phyloP scores from a whole-genome alignment of 1,140 invertebrate genomes.

The Neodiprion lecontei region DNA sequence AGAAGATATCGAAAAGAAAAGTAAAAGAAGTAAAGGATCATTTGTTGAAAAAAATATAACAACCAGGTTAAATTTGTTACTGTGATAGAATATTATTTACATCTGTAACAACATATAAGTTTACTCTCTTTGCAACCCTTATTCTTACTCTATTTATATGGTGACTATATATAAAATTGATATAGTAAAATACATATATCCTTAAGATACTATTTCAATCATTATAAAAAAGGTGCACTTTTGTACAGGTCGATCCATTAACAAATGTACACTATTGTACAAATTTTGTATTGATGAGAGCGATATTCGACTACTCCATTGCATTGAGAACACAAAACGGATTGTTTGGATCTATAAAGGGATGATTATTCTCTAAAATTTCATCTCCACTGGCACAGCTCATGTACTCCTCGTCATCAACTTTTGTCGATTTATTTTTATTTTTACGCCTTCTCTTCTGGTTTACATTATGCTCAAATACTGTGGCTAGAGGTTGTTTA shows the following conservation, averaged over 20 bases:
- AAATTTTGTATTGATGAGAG: not conserved
- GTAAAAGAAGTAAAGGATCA: too few species aligned
- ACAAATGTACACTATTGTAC: not conserved
- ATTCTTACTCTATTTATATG: too few species aligned
- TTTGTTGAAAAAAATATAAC: too few species aligned
- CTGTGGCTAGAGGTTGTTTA: slow-evolving; percentile 25
- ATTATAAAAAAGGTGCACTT: too few species aligned
- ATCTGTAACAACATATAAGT: too few species aligned
- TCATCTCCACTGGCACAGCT: slow-evolving; percentile 9
- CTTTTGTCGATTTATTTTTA: slow-evolving; percentile 19
- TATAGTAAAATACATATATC: too few species aligned
- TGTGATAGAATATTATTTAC: too few species aligned
- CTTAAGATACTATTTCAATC: too few species aligned
- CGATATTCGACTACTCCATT: not conserved
- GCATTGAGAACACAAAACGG: slow-evolving; percentile 28
- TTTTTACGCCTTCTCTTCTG: slow-evolving; percentile 23
- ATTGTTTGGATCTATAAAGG: slow-evolving; percentile 43
- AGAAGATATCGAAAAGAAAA: too few species aligned
- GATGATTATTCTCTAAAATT: slow-evolving; percentile 19
- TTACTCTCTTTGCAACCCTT: too few species aligned
- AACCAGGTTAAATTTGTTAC: too few species aligned
- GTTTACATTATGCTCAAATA: slow-evolving; percentile 15
- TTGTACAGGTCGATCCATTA: not conserved
- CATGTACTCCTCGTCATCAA: not conserved
- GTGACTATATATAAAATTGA: too few species aligned